These are phyloP conservation scores for Eupithecia centaureata DNA, from an alignment of 2,888 invertebrate genomes.

Conservation along the genomic window DNA sequence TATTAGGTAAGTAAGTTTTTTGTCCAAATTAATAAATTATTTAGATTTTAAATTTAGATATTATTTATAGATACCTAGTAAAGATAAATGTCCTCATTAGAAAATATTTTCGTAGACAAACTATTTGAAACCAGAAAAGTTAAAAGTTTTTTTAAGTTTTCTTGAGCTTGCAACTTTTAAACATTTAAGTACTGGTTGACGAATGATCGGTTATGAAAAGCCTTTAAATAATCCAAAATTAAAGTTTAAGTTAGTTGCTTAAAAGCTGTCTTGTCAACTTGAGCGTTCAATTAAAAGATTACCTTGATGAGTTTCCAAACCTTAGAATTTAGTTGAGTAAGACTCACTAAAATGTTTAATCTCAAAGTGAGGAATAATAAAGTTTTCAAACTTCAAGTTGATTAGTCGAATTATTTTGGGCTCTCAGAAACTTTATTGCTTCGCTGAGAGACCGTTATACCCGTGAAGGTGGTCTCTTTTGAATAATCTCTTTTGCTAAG, in stretches of 20 bases:
- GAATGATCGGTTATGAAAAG: not conserved
- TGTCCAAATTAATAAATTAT: not conserved
- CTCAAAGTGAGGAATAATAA: not conserved
- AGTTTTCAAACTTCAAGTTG: not conserved
- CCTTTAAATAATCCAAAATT: not conserved
- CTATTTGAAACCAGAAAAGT: not conserved
- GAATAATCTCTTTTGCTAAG: not conserved
- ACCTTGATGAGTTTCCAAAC: not conserved
- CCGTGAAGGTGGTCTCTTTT: not conserved
- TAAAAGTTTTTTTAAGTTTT: not conserved
- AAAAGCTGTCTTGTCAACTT: not conserved
- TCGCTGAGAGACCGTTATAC: not conserved
- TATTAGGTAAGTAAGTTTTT: conserved; percentile 37
- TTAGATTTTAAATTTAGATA: not conserved
- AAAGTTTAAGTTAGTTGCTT: not conserved
- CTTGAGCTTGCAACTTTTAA: not conserved
- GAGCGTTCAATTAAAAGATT: not conserved
- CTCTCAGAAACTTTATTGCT: not conserved
- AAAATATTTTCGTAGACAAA: not conserved
- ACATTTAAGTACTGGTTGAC: not conserved
- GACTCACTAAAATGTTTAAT: not conserved
- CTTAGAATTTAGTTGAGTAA: not conserved
- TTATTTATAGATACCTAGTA: too few relatives aligned
- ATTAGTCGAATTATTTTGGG: not conserved
- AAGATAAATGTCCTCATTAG: too few relatives aligned